Evolutionary conservation across 2,113 vertebrate genomes (phyloP).

Genomic region (Empidonax traillii): DNA sequence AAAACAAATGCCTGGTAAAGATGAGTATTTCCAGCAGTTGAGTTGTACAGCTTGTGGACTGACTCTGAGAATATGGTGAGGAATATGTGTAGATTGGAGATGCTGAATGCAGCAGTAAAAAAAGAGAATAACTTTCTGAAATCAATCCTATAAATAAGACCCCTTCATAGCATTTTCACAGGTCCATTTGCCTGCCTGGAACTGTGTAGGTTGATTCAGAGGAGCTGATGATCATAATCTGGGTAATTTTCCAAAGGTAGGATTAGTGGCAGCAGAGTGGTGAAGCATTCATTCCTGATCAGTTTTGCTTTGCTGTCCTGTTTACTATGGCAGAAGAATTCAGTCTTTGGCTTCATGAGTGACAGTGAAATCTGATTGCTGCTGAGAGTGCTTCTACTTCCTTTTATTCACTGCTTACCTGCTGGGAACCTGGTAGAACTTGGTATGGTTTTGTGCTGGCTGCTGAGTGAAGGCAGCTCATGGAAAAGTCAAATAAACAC

Average conservation of each 20-base stretch:
- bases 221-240: background rate
- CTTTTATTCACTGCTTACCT: background rate
- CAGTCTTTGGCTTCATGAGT: background rate
- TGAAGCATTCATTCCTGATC: background rate
- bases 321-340: background rate
- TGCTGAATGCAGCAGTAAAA: background rate
- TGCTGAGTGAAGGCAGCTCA: background rate
- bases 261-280: background rate
- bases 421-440: background rate
- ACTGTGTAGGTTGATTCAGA: background rate
- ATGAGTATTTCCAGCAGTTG: background rate
- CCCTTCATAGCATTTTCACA: background rate
- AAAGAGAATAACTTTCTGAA: background rate
- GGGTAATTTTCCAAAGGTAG: background rate
- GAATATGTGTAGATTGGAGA: background rate
- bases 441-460: background rate
- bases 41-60: background rate
- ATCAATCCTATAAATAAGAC: background rate
- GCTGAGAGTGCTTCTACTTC: background rate
- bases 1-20: background rate
- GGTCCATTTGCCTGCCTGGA: background rate
- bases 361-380: background rate
- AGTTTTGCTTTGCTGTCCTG: background rate
- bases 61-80: background rate
- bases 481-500: background rate